Percentiles rank a stretch among this genome's conserved stretches.
Conservation (phyloP, 2,797 vertebrate species). For the Bradypus variegatus region DNA sequence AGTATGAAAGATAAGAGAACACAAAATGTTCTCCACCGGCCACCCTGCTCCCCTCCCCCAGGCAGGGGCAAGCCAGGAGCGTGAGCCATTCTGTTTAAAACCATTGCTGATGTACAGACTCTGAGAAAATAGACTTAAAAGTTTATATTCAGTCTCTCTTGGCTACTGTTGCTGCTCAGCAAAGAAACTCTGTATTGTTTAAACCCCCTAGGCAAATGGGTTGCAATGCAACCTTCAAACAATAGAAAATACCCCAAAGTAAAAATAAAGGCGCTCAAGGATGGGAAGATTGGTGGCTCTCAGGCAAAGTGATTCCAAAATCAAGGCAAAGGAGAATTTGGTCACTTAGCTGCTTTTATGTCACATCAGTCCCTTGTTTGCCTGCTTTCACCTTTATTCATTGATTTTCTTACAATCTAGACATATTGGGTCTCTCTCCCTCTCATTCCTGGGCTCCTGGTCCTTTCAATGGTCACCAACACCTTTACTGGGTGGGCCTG, state of each 20-base stretch:
- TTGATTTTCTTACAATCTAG: background rate
- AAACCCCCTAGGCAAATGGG: conserved; percentile 56
- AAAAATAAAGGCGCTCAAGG: conserved; percentile 61
- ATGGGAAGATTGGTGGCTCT: background rate
- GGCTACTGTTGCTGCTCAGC: conserved; percentile 67
- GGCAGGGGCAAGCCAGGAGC: conserved; percentile 64
- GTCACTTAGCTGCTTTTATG: background rate
- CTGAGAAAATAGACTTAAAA: conserved; percentile 65
- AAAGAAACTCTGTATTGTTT: conserved; percentile 66
- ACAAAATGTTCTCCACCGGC: conserved; percentile 71
- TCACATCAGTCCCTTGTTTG: background rate
- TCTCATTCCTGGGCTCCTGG: background rate
- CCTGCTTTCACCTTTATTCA: background rate
- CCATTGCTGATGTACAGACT: conserved; percentile 58
- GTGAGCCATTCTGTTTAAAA: conserved; percentile 63
- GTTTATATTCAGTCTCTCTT: conserved; percentile 71
- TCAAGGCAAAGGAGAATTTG: background rate
- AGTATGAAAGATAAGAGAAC: conserved; percentile 73
- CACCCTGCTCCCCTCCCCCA: conserved; percentile 55
- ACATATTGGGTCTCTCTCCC: background rate
- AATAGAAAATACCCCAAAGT: conserved; percentile 68
- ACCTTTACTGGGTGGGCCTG: background rate
- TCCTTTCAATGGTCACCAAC: background rate
- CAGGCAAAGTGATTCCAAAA: conserved; percentile 9
- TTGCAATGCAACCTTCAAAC: conserved; percentile 68